phyloP scores from a whole-genome alignment of 2,888 invertebrate genomes.

The Melieria picta region DNA sequence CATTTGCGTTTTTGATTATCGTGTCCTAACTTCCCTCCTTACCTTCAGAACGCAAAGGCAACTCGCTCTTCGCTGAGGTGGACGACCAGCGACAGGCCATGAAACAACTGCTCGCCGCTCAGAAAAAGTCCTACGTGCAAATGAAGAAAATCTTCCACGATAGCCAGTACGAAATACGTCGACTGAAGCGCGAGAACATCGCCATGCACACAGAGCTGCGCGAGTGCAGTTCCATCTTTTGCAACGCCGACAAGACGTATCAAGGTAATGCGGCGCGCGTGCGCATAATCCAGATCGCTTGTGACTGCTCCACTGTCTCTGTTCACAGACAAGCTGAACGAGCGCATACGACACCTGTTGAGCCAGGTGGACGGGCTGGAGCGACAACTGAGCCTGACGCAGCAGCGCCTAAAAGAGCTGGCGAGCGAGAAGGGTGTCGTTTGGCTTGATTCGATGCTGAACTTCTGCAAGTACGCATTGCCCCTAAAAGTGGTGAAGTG shows the following conservation, averaged over 20 bases:
- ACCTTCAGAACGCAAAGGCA: conserved; percentile 70
- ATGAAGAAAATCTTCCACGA: conserved; percentile 64
- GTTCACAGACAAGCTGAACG: conserved; percentile 58
- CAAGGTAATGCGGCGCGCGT: conserved; percentile 51
- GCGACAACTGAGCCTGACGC: conserved; percentile 53
- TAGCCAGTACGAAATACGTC: conserved; percentile 62
- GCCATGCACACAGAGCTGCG: conserved; percentile 63
- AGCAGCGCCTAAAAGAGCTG: conserved; percentile 57
- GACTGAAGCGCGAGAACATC: conserved; percentile 62
- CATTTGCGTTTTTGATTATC: neutral
- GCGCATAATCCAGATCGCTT: neutral
- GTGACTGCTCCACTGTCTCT: neutral
- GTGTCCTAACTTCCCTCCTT: neutral
- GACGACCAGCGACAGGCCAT: conserved; percentile 74
- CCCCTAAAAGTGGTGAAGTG: conserved; percentile 7
- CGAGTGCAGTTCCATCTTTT: conserved; percentile 62
- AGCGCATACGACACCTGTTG: conserved; percentile 56
- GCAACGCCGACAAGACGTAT: conserved; percentile 61
- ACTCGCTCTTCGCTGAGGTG: conserved; percentile 74
- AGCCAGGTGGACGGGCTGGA: conserved; percentile 59
- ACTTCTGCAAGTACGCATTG: conserved; percentile 64
- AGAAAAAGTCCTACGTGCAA: conserved; percentile 71
- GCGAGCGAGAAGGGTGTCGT: conserved; percentile 58
- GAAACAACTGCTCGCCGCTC: conserved; percentile 70
- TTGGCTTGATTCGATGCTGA: conserved; percentile 64